Evolutionary conservation across 2,888 invertebrate genomes (phyloP).

Genomic region (Timema podura): DNA sequence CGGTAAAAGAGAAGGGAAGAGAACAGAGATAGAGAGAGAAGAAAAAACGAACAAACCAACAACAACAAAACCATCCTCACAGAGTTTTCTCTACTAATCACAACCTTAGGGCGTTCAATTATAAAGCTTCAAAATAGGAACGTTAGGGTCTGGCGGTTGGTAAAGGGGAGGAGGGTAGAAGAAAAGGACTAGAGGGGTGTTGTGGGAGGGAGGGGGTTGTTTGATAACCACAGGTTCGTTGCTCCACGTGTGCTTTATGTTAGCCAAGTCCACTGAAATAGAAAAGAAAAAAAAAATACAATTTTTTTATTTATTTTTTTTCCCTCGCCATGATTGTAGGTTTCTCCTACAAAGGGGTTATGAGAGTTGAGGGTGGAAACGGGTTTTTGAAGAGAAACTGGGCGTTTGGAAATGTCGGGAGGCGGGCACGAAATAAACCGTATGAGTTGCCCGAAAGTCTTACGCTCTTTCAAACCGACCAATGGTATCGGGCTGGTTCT

Average conservation of each 20-base stretch:
- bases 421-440: no score
- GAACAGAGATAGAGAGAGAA: slow-evolving; percentile 11
- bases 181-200: slow-evolving; percentile 15
- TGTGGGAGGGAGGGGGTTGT: neutral
- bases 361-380: slow-evolving; percentile 13
- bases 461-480: no score
- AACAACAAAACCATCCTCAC: slow-evolving; percentile 20
- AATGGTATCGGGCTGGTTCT: no score
- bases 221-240: slow-evolving; percentile 20
- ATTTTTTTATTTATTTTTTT: no score
- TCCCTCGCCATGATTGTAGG: slow-evolving; percentile 23
- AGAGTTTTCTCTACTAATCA: slow-evolving; percentile 21
- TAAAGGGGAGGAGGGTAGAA: slow-evolving; percentile 17
- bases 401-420: no score
- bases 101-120: slow-evolving; percentile 28
- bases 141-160: slow-evolving; percentile 10
- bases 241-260: slow-evolving; percentile 8
- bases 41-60: slow-evolving; percentile 15
- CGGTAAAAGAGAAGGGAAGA: slow-evolving; percentile 7
- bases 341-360: slow-evolving; percentile 24
- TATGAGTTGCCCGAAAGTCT: no score
- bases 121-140: slow-evolving; percentile 18
- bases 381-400: no score
- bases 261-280: no score
- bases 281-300: no score